Evolutionary conservation across 35 echinoderm and acorn worm genomes (phyloP).

Genomic region (Diadema setosum): DNA sequence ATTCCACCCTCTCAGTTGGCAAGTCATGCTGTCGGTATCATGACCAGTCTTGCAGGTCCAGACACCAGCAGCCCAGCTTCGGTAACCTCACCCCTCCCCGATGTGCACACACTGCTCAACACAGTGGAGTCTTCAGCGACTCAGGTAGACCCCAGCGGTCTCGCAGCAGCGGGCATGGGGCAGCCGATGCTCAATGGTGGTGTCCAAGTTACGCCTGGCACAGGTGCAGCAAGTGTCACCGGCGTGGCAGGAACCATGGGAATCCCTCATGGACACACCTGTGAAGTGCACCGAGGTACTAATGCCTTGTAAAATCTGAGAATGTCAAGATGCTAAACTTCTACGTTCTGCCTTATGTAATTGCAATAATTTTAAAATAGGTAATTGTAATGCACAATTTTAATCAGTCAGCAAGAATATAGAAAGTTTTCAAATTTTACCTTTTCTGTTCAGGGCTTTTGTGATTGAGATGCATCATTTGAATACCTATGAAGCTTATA

Average conservation of each 20-base stretch:
- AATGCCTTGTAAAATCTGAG: too few species aligned
- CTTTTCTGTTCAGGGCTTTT: too few species aligned
- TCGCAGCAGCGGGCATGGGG: background rate
- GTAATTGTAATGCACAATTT: too few species aligned
- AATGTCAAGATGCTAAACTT: too few species aligned
- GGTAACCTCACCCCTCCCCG: conserved; percentile 43
- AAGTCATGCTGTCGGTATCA: background rate
- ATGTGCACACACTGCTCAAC: conserved; percentile 42
- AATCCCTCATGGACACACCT: background rate
- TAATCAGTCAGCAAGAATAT: too few species aligned
- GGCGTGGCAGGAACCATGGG: background rate
- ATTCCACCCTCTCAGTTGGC: background rate
- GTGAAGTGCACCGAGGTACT: conserved; percentile 11
- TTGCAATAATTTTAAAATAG: too few species aligned
- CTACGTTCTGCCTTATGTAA: too few species aligned
- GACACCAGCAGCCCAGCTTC: background rate
- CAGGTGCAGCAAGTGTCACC: background rate
- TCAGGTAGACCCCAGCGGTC: conserved; percentile 2
- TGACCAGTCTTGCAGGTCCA: too few species aligned
- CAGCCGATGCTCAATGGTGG: background rate
- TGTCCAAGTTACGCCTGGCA: background rate
- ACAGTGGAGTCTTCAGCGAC: conserved; percentile 12
- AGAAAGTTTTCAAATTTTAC: too few species aligned
- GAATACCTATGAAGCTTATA: too few species aligned
- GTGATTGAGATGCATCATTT: too few species aligned